These are phyloP conservation scores for Leptopilina syphax DNA, from an alignment of 2,888 invertebrate species.

Conservation along the genomic window DNA sequence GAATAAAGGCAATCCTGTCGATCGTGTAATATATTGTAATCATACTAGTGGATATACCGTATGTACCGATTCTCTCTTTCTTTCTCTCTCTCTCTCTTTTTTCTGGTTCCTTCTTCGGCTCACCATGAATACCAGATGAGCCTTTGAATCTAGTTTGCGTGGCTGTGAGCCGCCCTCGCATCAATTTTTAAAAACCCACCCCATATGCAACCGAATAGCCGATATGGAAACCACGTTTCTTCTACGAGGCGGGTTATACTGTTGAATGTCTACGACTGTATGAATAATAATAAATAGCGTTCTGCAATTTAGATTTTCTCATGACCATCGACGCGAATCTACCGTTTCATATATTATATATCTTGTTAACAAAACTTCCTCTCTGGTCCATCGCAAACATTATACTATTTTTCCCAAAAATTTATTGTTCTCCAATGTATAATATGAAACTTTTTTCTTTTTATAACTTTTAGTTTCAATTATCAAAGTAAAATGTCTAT, in stretches of 20 bases:
- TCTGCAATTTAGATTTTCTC: slow-evolving; percentile 30
- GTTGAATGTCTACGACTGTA: slow-evolving; percentile 31
- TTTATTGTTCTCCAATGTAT: too few species aligned
- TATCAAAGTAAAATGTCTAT: too few species aligned
- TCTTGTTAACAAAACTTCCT: neutral
- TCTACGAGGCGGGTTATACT: slow-evolving; percentile 50
- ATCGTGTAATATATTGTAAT: slow-evolving; percentile 62
- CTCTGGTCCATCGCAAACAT: neutral
- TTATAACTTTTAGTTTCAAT: too few species aligned
- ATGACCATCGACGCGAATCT: slow-evolving; percentile 44
- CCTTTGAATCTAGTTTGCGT: slow-evolving; percentile 75
- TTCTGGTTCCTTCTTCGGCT: slow-evolving; percentile 54
- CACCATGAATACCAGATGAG: slow-evolving; percentile 76
- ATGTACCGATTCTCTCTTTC: slow-evolving; percentile 58
- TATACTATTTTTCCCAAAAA: too few species aligned
- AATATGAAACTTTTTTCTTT: too few species aligned
- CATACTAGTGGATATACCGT: slow-evolving; percentile 53
- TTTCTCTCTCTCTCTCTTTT: slow-evolving; percentile 60
- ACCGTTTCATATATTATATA: slow-evolving; percentile 11
- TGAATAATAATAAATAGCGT: slow-evolving; percentile 39
- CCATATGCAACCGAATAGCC: slow-evolving; percentile 68
- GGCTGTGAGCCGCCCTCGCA: slow-evolving; percentile 68
- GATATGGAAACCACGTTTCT: slow-evolving; percentile 74
- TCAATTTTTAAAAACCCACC: slow-evolving; percentile 73
- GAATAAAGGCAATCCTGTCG: slow-evolving; percentile 55